Percentiles rank a stretch among this genome's conserved stretches.
Evolutionary conservation across 2,113 vertebrate species (phyloP).

Genomic region (Gila orcuttii): DNA sequence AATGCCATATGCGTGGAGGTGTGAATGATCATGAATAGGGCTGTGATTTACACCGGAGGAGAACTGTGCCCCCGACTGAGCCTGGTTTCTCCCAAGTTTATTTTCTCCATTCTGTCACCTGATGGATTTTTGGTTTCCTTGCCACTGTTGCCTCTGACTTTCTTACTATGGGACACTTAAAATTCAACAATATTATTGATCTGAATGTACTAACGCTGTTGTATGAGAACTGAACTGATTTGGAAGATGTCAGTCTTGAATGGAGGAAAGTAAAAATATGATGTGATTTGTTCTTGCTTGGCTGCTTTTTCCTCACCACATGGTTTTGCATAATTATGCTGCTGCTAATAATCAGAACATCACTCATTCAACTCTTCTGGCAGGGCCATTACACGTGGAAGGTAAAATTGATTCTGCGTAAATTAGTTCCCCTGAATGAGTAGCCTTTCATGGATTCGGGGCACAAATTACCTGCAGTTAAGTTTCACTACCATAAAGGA

Average conservation of each 20-base stretch:
- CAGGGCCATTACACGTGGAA: constrained; percentile 50
- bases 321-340: constrained; percentile 54
- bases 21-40: too few species aligned
- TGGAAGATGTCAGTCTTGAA: background rate
- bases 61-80: too few species aligned
- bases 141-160: too few species aligned
- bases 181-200: too few species aligned
- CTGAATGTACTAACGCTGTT: too few species aligned
- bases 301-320: constrained; percentile 40
- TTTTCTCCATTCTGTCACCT: too few species aligned
- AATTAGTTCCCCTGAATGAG: constrained; percentile 55
- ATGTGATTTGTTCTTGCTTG: constrained; percentile 50
- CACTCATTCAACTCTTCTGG: constrained; percentile 47
- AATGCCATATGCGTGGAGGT: too few species aligned
- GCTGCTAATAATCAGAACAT: constrained; percentile 55
- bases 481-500: constrained; percentile 40
- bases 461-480: constrained; percentile 42
- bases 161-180: too few species aligned
- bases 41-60: too few species aligned
- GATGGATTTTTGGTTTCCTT: too few species aligned
- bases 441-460: constrained; percentile 42
- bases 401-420: constrained; percentile 54
- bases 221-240: too few species aligned
- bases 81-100: too few species aligned
- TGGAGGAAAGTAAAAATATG: constrained; percentile 31